These are phyloP conservation scores for Diachasmimorpha longicaudata DNA, from an alignment of 1,140 invertebrate genomes.

Conservation along the genomic window DNA sequence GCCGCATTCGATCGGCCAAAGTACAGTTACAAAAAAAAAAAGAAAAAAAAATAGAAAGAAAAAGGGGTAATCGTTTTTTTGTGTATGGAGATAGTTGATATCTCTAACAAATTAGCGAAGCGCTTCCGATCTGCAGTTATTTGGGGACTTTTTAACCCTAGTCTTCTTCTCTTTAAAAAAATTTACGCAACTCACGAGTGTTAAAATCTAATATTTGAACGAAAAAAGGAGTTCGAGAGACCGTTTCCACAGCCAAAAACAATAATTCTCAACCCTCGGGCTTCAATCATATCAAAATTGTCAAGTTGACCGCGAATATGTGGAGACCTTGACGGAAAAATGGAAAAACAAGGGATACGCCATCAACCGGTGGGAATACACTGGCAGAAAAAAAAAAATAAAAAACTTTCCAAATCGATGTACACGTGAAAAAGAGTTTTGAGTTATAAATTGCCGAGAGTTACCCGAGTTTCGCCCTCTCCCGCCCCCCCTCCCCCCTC, in stretches of 20 bases:
- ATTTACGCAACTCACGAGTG: too few relatives aligned
- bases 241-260: too few relatives aligned
- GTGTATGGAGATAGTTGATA: too few relatives aligned
- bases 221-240: too few relatives aligned
- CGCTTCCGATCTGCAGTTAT: too few relatives aligned
- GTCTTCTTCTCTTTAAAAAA: too few relatives aligned
- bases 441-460: conserved; percentile 9
- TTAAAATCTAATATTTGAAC: too few relatives aligned
- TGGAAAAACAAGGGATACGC: neutral
- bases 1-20: neutral
- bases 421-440: neutral
- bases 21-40: neutral
- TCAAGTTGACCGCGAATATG: too few relatives aligned
- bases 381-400: neutral
- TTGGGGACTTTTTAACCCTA: too few relatives aligned
- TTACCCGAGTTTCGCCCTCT: neutral
- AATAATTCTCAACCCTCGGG: neutral
- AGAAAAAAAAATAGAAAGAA: neutral
- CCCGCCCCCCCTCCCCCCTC: neutral
- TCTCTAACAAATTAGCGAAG: too few relatives aligned
- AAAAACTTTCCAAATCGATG: neutral
- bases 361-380: neutral
- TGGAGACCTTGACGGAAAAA: too few relatives aligned
- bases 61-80: too few relatives aligned
- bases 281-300: neutral